These are phyloP conservation scores for Eumaeus atala DNA, from an alignment of 1,140 invertebrate species.

Conservation along the genomic window DNA sequence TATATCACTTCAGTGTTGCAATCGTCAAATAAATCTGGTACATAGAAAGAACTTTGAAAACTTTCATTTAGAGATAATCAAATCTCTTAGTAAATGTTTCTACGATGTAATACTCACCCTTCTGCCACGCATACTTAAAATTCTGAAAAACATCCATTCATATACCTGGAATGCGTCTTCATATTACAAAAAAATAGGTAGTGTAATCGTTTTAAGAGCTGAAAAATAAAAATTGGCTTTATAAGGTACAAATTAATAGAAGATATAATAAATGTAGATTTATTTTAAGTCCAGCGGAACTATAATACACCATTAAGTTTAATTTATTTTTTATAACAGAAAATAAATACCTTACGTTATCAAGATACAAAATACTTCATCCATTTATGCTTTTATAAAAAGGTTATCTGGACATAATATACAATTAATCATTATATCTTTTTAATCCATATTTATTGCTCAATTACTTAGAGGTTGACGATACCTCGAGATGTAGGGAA, in stretches of 20 bases:
- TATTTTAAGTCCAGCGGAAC: slow-evolving; percentile 49
- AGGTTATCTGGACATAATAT: slow-evolving; percentile 8
- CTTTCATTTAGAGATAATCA: slow-evolving; percentile 13
- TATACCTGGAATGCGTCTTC: slow-evolving; percentile 11
- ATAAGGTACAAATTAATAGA: slow-evolving; percentile 35
- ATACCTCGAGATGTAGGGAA: slow-evolving; percentile 2
- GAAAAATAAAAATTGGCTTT: slow-evolving; percentile 15
- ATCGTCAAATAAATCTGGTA: slow-evolving; percentile 42
- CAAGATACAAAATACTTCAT: slow-evolving; percentile 5
- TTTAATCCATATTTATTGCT: slow-evolving; percentile 5
- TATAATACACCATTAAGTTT: slow-evolving; percentile 14
- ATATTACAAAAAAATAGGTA: slow-evolving; percentile 1
- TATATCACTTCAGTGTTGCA: slow-evolving; percentile 77
- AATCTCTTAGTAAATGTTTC: not conserved
- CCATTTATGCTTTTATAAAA: slow-evolving; percentile 7
- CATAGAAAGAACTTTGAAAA: slow-evolving; percentile 10
- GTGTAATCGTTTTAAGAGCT: slow-evolving; percentile 10
- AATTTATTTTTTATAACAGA: slow-evolving; percentile 7
- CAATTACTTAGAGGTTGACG: slow-evolving; percentile 10
- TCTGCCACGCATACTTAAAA: slow-evolving; percentile 13
- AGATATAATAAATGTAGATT: slow-evolving; percentile 50
- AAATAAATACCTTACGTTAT: slow-evolving; percentile 8
- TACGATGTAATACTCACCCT: slow-evolving; percentile 12
- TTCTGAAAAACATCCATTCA: slow-evolving; percentile 61
- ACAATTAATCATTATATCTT: not conserved